Evolutionary conservation across 1,140 invertebrate genomes (phyloP).

Genomic region (Potamilus streckersoni): DNA sequence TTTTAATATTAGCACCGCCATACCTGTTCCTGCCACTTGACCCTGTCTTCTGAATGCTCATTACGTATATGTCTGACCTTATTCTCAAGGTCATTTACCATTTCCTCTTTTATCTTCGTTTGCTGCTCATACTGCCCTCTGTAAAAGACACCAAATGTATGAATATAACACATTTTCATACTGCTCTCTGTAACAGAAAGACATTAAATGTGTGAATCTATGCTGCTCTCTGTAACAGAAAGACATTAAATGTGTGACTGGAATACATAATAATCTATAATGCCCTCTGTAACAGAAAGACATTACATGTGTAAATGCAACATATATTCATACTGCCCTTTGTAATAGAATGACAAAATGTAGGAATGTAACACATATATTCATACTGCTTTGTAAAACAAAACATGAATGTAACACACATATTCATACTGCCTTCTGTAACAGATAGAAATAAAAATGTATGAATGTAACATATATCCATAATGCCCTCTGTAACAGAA

Average conservation of each 20-base stretch:
- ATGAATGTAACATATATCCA: too few relatives aligned
- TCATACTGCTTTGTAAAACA: too few relatives aligned
- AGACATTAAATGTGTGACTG: background rate
- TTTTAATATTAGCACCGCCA: background rate
- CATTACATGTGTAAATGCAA: background rate
- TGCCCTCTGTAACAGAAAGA: background rate
- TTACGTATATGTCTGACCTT: constrained; percentile 52
- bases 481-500: too few relatives aligned
- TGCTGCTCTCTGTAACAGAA: too few relatives aligned
- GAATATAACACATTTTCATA: background rate
- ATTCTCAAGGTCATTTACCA: constrained; percentile 50
- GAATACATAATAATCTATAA: background rate
- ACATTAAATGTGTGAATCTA: too few relatives aligned
- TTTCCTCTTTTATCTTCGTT: constrained; percentile 47
- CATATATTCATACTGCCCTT: constrained; percentile 10
- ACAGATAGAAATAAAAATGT: background rate
- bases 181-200: constrained; percentile 27
- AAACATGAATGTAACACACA: background rate
- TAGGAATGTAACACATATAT: background rate
- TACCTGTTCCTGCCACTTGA: constrained; percentile 53
- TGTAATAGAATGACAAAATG: constrained; percentile 12
- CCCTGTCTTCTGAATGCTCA: constrained; percentile 40
- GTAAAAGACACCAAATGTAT: background rate
- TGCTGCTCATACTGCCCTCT: constrained; percentile 53
- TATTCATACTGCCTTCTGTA: background rate